These are phyloP conservation scores for Limnephilus rhombicus DNA, from an alignment of 2,888 invertebrate genomes.

Conservation along the genomic window DNA sequence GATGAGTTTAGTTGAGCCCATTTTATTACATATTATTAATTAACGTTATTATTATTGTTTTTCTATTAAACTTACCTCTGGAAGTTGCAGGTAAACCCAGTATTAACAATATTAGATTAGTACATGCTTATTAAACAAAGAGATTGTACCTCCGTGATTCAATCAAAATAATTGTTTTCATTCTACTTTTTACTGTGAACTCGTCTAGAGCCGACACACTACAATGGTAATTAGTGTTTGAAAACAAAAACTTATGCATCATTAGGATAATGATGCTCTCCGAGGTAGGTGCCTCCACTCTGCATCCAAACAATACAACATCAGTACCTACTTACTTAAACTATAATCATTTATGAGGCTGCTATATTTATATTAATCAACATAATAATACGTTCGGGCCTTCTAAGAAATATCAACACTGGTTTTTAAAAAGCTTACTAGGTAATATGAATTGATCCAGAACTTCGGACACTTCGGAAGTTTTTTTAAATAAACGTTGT, in stretches of 20 bases:
- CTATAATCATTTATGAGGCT: neutral
- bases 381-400: neutral
- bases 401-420: neutral
- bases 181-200: neutral
- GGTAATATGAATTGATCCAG: neutral
- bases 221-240: neutral
- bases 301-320: neutral
- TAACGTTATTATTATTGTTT: neutral
- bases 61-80: neutral
- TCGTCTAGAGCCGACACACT: neutral
- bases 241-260: neutral
- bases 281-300: neutral
- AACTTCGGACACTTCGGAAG: neutral
- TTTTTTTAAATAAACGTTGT: neutral
- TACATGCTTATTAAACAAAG: neutral
- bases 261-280: neutral
- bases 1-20: neutral
- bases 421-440: neutral
- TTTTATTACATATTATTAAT: neutral
- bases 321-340: neutral
- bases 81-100: neutral
- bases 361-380: neutral
- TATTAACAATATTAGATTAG: neutral
- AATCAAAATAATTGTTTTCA: neutral
- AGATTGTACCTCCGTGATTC: neutral